Conservation (phyloP, 2,797 vertebrate species). For the Parauchenoglanis ngamensis region DNA sequence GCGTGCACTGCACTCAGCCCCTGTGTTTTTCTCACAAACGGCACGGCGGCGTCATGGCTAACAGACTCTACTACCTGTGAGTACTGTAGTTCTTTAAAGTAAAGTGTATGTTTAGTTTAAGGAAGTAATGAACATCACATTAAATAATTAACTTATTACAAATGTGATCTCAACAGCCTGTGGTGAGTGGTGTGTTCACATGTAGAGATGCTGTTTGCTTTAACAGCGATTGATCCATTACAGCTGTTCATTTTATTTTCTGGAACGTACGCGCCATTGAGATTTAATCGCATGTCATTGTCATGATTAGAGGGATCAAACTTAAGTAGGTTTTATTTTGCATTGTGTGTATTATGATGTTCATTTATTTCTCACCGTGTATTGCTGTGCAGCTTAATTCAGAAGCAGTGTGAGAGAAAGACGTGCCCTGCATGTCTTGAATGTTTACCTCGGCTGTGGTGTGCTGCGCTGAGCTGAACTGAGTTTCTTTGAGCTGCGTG, state of each 20-base stretch:
- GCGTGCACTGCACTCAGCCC: conserved; percentile 53
- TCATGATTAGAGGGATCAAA: neutral
- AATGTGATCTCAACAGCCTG: neutral
- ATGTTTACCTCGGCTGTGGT: conserved; percentile 46
- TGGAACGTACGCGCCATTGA: neutral
- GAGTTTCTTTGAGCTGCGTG: conserved; percentile 12
- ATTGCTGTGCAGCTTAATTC: conserved; percentile 20
- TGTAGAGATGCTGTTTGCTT: neutral
- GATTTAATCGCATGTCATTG: neutral
- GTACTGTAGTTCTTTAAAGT: conserved; percentile 70
- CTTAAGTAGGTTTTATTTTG: neutral
- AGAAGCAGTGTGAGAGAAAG: conserved; percentile 1
- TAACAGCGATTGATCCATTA: neutral
- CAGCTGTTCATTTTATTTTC: neutral
- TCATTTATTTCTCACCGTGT: conserved; percentile 14
- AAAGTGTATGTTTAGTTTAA: conserved; percentile 9
- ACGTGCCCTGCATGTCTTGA: conserved; percentile 24
- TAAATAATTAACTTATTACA: neutral
- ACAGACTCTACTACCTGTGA: conserved; percentile 88
- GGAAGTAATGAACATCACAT: neutral
- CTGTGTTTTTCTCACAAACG: conserved; percentile 55
- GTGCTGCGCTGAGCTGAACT: conserved; percentile 35
- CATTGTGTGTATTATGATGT: neutral
- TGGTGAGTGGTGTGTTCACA: neutral
- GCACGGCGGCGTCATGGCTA: conserved; percentile 78